Percentiles rank a stretch among this genome's conserved stretches.
Evolutionary conservation across 2,797 vertebrate genomes (phyloP).

Genomic region (Microctenopoma steveboyesi): DNA sequence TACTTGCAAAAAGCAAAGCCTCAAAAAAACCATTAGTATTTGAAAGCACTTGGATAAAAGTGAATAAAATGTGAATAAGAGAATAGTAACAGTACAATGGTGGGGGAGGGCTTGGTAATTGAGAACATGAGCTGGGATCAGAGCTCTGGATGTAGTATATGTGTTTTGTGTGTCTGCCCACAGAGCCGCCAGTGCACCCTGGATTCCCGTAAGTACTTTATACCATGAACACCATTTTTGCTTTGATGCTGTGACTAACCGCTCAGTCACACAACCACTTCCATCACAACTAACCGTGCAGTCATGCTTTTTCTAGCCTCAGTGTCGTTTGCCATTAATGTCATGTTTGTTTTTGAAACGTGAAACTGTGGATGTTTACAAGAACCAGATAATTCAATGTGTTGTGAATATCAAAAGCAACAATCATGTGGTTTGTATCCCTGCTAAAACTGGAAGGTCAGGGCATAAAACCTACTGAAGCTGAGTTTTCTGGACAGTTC

Average conservation of each 20-base stretch:
- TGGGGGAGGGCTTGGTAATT: conserved; percentile 33
- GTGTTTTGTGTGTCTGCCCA: conserved; percentile 50
- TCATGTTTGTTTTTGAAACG: conserved; percentile 68
- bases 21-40: no score
- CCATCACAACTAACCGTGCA: conserved; percentile 50
- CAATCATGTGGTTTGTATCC: conserved; percentile 59
- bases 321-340: conserved; percentile 59
- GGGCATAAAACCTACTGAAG: conserved; percentile 8
- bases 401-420: conserved; percentile 56
- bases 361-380: conserved; percentile 54
- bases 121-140: conserved; percentile 49
- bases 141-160: conserved; percentile 39
- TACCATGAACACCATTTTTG: conserved; percentile 51
- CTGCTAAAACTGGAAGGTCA: conserved; percentile 33
- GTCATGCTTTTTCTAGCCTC: conserved; percentile 36
- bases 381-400: conserved; percentile 53
- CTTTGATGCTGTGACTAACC: conserved; percentile 77
- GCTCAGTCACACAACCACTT: conserved; percentile 70
- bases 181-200: conserved; percentile 56
- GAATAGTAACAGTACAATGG: conserved; percentile 31
- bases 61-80: conserved; percentile 16
- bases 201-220: conserved; percentile 72
- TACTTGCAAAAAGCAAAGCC: no score
- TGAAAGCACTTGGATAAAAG: conserved; percentile 16
- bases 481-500: conserved; percentile 32